phyloP scores from a whole-genome alignment of 2,888 invertebrate genomes.

The Diarsia mendica region DNA sequence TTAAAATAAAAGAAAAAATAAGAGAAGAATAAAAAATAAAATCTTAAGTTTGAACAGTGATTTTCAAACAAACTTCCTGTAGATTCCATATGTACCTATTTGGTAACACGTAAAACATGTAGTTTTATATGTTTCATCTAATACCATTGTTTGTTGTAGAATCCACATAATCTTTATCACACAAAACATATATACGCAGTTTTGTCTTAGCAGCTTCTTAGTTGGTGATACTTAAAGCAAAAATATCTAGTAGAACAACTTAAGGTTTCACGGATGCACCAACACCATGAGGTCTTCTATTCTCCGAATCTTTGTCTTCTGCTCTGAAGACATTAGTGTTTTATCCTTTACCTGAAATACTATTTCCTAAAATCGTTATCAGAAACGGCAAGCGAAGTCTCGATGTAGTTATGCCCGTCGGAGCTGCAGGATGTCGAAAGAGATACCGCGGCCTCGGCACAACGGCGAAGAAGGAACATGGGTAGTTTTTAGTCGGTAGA shows the following conservation, averaged over 20 bases:
- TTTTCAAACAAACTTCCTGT: not conserved
- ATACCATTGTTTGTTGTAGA: constrained; percentile 2
- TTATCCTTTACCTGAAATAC: not conserved
- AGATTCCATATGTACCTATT: constrained; percentile 5
- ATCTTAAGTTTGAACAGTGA: not conserved
- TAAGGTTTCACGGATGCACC: not conserved
- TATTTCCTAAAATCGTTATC: not conserved
- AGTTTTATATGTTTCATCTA: not conserved
- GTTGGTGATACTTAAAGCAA: not conserved
- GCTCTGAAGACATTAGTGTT: not conserved
- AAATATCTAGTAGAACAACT: not conserved
- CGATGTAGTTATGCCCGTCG: not conserved
- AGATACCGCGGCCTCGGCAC: too few relatives aligned
- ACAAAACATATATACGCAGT: not conserved
- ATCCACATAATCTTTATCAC: constrained; percentile 4
- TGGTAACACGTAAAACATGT: not conserved
- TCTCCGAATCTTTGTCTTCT: not conserved
- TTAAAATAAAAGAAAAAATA: too few relatives aligned
- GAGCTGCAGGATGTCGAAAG: too few relatives aligned
- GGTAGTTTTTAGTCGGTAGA: too few relatives aligned
- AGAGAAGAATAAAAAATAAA: not conserved
- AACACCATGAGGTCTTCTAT: not conserved
- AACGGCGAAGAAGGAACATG: too few relatives aligned
- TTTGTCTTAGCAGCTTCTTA: not conserved
- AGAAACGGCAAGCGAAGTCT: not conserved